Percentiles rank a stretch among this genome's conserved stretches.
These are phyloP conservation scores for Tinea trinotella DNA, from an alignment of 2,888 invertebrate genomes.

Conservation along the genomic window DNA sequence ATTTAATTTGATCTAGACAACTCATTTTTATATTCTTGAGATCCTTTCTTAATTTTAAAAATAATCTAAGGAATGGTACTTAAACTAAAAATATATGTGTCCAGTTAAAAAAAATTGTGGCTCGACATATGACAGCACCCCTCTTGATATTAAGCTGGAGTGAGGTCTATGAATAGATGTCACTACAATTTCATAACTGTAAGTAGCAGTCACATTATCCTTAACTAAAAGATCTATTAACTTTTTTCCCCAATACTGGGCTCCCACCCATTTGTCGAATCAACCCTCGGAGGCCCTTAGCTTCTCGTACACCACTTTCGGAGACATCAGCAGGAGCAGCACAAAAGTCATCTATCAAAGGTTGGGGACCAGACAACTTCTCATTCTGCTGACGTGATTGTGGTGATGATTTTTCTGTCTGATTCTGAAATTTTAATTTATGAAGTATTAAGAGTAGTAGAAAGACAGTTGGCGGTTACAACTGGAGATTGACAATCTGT, in stretches of 20 bases:
- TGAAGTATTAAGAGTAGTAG: no score
- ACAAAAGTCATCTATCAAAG: constrained; percentile 92
- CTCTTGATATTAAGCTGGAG: no score
- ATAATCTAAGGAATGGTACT: no score
- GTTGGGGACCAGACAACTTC: constrained; percentile 74
- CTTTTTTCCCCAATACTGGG: constrained; percentile 83
- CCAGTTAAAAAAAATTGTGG: no score
- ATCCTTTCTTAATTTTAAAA: no score
- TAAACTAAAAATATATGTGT: no score
- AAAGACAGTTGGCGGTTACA: neutral
- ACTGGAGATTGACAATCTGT: neutral
- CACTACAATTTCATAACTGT: no score
- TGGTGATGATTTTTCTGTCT: constrained; percentile 53
- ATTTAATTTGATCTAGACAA: no score
- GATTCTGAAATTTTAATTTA: constrained; percentile 24
- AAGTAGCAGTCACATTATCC: no score
- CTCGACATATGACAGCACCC: no score
- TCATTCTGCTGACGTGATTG: constrained; percentile 76
- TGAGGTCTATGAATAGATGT: no score
- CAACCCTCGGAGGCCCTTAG: constrained; percentile 82
- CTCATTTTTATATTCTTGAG: no score
- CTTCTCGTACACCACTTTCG: constrained; percentile 75
- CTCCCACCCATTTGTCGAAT: constrained; percentile 89
- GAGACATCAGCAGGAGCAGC: constrained; percentile 85
- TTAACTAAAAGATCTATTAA: constrained; percentile 63